phyloP scores from a whole-genome alignment of 2,113 vertebrate species.

The Henicopernis longicauda region DNA sequence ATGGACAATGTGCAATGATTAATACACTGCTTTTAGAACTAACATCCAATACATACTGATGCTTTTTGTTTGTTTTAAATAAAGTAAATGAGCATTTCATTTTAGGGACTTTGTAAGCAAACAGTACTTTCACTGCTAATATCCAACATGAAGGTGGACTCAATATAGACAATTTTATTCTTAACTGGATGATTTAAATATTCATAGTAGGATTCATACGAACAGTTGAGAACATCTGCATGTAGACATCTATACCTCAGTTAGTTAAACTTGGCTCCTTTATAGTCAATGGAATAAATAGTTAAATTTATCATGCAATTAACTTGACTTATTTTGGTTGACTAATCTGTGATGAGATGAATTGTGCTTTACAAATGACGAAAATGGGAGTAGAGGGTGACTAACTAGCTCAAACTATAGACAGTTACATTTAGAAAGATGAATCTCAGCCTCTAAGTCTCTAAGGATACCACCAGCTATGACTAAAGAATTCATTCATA shows the following conservation, averaged over 20 bases:
- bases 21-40: background rate
- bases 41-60: background rate
- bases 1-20: accelerated
- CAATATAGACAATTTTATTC: background rate
- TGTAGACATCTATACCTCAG: background rate
- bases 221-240: background rate
- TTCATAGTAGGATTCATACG: background rate
- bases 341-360: background rate
- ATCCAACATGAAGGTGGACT: background rate
- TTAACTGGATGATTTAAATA: background rate
- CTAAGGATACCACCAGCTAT: background rate
- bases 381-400: background rate
- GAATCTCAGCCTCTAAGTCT: background rate
- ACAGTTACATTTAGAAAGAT: background rate
- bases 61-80: background rate
- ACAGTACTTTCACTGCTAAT: background rate
- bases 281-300: background rate
- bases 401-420: background rate
- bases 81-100: background rate
- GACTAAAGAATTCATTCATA: background rate
- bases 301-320: background rate
- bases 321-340: background rate
- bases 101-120: background rate
- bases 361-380: background rate
- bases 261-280: background rate